phyloP scores from a whole-genome alignment of 2,888 invertebrate species.

The Julus scanicus region DNA sequence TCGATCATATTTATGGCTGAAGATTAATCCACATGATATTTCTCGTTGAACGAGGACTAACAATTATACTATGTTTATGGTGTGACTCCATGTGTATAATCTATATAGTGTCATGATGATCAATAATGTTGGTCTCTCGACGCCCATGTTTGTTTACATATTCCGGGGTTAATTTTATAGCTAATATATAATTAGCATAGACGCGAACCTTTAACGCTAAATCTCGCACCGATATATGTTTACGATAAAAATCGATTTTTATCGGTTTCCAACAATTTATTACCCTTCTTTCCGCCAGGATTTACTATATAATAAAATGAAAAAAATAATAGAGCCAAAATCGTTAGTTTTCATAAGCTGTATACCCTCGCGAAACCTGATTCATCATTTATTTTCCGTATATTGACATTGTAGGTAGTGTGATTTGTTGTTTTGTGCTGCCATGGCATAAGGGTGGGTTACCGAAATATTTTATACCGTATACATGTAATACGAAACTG shows the following conservation, averaged over 20 bases:
- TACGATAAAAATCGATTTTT: conserved; percentile 24
- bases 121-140: neutral
- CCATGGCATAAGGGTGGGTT: neutral
- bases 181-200: conserved; percentile 19
- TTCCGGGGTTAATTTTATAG: neutral
- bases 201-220: neutral
- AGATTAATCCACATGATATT: too few relatives aligned
- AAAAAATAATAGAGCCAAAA: conserved; percentile 5
- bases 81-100: too few relatives aligned
- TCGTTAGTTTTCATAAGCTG: neutral
- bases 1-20: too few relatives aligned
- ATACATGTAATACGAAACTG: neutral
- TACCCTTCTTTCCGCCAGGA: neutral
- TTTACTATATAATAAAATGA: conserved; percentile 9
- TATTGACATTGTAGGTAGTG: neutral
- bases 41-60: too few relatives aligned
- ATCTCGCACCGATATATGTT: neutral
- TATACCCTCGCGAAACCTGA: neutral
- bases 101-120: too few relatives aligned
- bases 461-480: neutral
- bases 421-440: neutral
- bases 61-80: too few relatives aligned
- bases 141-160: conserved; percentile 27
- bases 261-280: neutral
- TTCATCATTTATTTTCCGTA: neutral